phyloP scores from a whole-genome alignment of 2,113 vertebrate genomes.

The Channa argus region DNA sequence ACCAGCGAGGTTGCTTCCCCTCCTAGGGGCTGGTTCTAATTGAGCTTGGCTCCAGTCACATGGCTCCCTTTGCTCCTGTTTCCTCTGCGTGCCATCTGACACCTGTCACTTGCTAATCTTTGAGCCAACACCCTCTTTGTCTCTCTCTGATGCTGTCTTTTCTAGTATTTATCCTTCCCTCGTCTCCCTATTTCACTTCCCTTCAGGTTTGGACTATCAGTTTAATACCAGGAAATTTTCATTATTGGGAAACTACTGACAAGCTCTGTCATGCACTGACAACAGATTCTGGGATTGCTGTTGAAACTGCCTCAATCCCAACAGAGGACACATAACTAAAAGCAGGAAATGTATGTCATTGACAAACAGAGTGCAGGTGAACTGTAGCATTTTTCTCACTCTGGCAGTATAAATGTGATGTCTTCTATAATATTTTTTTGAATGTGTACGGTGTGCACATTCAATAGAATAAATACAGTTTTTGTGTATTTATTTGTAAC shows the following conservation, averaged over 20 bases:
- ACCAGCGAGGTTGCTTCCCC: conserved; percentile 6
- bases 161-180: conserved; percentile 1
- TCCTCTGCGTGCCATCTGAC: conserved; percentile 67
- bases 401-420: conserved; percentile 53
- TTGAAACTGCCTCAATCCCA: background rate
- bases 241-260: background rate
- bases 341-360: conserved; percentile 59
- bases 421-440: conserved; percentile 28
- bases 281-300: conserved; percentile 1
- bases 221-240: background rate
- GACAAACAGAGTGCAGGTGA: conserved; percentile 36
- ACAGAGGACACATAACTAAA: conserved; percentile 32
- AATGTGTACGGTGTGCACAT: conserved; percentile 29
- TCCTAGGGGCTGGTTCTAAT: conserved; percentile 41
- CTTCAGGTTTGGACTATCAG: background rate
- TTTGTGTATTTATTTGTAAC: background rate
- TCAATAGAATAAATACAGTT: background rate
- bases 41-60: conserved; percentile 47
- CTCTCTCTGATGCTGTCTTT: background rate
- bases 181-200: background rate
- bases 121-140: conserved; percentile 40
- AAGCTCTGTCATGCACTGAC: conserved; percentile 13
- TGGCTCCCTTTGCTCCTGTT: conserved; percentile 48
- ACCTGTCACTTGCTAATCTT: conserved; percentile 65
- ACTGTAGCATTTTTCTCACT: conserved; percentile 37